phyloP scores from a whole-genome alignment of 2,797 vertebrate genomes.

The Oreochromis mossambicus region DNA sequence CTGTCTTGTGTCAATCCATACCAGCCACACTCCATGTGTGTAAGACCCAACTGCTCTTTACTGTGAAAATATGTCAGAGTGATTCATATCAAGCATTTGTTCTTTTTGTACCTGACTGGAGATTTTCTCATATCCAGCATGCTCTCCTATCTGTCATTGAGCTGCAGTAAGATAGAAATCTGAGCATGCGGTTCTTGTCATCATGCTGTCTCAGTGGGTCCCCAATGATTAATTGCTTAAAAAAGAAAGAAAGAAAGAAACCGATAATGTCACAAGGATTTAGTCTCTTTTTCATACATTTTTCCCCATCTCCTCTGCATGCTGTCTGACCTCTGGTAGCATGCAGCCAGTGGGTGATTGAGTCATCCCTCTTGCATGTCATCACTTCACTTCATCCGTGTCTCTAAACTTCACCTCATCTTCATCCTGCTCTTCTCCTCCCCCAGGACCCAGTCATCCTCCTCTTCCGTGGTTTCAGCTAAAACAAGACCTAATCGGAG shows the following conservation, averaged over 20 bases:
- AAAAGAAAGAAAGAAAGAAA: neutral
- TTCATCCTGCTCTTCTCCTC: conserved; percentile 60
- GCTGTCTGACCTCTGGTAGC: conserved; percentile 27
- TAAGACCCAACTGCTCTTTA: conserved; percentile 23
- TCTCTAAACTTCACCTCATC: conserved; percentile 39
- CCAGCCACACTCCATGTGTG: conserved; percentile 18
- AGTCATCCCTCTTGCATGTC: conserved; percentile 40
- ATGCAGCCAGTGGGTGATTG: conserved; percentile 31
- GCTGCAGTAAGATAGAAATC: conserved; percentile 25
- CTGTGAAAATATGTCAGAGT: conserved; percentile 1
- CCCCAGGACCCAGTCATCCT: conserved; percentile 77
- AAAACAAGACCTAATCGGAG: conserved; percentile 59
- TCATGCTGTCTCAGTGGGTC: neutral
- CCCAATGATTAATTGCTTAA: neutral
- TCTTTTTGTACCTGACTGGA: conserved; percentile 19
- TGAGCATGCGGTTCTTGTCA: neutral
- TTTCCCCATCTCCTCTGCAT: conserved; percentile 30
- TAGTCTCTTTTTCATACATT: neutral
- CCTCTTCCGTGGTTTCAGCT: conserved; percentile 82
- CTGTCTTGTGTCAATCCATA: conserved; percentile 45
- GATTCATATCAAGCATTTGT: conserved; percentile 26
- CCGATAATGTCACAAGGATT: neutral
- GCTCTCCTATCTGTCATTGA: conserved; percentile 17
- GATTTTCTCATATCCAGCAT: conserved; percentile 41
- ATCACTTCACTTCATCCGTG: conserved; percentile 22